phyloP scores from a whole-genome alignment of 2,888 invertebrate genomes.

The Ischnus inquisitorius region DNA sequence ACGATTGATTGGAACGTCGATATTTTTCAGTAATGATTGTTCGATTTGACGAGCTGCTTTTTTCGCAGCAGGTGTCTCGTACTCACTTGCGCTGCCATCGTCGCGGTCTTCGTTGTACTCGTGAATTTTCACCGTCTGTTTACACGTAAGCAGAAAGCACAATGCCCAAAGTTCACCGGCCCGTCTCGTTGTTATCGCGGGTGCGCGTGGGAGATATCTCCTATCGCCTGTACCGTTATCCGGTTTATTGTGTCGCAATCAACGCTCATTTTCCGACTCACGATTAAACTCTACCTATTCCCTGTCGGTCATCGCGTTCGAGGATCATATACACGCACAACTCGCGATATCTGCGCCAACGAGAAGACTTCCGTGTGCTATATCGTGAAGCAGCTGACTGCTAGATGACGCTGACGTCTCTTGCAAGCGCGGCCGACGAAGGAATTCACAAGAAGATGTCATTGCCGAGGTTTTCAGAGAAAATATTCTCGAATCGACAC shows the following conservation, averaged over 20 bases:
- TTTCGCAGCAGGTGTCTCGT: background rate
- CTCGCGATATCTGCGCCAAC: too few relatives aligned
- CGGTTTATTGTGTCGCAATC: conserved; percentile 34
- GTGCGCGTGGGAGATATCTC: conserved; percentile 10
- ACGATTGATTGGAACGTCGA: background rate
- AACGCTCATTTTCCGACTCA: background rate
- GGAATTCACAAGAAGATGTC: conserved; percentile 18
- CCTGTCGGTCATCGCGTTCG: background rate
- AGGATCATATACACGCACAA: background rate
- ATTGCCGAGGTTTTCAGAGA: background rate
- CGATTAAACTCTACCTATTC: background rate
- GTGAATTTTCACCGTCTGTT: conserved; percentile 5
- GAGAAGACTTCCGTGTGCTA: background rate
- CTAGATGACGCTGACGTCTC: conserved; percentile 21
- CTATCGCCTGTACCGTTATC: conserved; percentile 20
- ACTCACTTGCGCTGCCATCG: conserved; percentile 68
- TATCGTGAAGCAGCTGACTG: background rate
- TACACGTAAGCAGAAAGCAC: conserved; percentile 58
- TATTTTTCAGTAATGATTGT: background rate
- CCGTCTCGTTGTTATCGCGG: background rate
- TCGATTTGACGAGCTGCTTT: background rate
- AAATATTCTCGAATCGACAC: background rate
- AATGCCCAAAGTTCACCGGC: conserved; percentile 47
- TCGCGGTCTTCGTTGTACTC: conserved; percentile 2
- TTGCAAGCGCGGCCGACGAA: background rate